phyloP scores from a whole-genome alignment of 2,888 invertebrate species.

The Dendrolimus pini region DNA sequence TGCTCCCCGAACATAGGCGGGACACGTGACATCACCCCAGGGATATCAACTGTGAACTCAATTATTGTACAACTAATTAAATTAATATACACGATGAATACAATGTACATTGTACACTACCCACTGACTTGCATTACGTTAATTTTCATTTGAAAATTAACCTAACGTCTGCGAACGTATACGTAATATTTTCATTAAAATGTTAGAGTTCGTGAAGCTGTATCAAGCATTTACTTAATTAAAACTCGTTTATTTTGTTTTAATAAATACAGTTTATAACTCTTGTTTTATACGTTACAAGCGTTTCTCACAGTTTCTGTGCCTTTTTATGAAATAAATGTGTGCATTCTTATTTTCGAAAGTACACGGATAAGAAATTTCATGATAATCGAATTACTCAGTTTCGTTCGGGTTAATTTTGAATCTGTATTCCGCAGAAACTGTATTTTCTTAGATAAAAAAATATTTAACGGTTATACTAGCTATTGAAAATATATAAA shows the following conservation, averaged over 20 bases:
- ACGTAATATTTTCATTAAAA: background rate
- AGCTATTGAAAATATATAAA: too few relatives aligned
- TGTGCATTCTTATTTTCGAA: too few relatives aligned
- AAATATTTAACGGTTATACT: too few relatives aligned
- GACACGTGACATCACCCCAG: constrained; percentile 41
- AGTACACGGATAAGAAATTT: too few relatives aligned
- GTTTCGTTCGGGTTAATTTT: too few relatives aligned
- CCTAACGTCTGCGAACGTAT: background rate
- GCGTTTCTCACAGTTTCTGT: too few relatives aligned
- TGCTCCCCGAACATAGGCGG: constrained; percentile 36
- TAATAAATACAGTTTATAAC: background rate
- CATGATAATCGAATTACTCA: too few relatives aligned
- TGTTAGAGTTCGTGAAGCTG: background rate
- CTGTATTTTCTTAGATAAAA: too few relatives aligned
- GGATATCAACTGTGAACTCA: constrained; percentile 40
- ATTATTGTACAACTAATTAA: constrained; percentile 42
- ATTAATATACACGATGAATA: constrained; percentile 18
- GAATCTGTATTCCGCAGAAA: too few relatives aligned
- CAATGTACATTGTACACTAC: constrained; percentile 1
- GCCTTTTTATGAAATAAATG: too few relatives aligned
- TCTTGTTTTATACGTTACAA: too few relatives aligned
- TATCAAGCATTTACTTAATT: background rate
- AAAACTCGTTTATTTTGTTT: background rate
- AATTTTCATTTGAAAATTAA: background rate
- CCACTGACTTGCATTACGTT: background rate